These are phyloP conservation scores for Pteropus alecto DNA, from an alignment of 2,113 vertebrate genomes.

Conservation along the genomic window DNA sequence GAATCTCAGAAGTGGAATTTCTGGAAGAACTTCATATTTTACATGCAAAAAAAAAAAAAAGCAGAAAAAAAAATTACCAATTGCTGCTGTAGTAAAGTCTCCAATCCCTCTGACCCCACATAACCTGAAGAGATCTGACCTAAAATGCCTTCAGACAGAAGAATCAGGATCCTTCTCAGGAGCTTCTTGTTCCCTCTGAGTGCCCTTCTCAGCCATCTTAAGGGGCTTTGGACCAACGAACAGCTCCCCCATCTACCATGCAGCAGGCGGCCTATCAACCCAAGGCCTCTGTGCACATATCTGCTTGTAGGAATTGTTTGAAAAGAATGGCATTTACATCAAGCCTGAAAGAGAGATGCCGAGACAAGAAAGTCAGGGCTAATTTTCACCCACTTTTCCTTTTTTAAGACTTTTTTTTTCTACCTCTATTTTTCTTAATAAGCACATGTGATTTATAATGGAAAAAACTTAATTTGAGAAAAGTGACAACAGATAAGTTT, in stretches of 20 bases:
- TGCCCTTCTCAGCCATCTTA: neutral
- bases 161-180: neutral
- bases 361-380: slow-evolving; percentile 11
- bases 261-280: neutral
- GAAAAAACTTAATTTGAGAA: neutral
- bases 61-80: neutral
- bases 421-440: neutral
- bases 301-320: neutral
- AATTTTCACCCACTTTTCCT: slow-evolving; percentile 19
- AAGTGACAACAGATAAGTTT: neutral
- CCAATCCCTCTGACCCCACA: neutral
- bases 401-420: neutral
- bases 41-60: neutral
- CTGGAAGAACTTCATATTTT: slow-evolving; percentile 15
- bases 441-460: neutral
- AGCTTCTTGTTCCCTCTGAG: neutral
- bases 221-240: neutral
- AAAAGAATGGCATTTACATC: neutral
- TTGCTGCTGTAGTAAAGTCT: neutral
- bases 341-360: neutral
- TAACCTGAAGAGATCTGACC: neutral
- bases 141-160: neutral
- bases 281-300: neutral
- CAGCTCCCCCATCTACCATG: neutral
- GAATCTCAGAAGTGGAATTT: slow-evolving; percentile 13